phyloP scores from a whole-genome alignment of 2,888 invertebrate genomes.

The Leucania comma region DNA sequence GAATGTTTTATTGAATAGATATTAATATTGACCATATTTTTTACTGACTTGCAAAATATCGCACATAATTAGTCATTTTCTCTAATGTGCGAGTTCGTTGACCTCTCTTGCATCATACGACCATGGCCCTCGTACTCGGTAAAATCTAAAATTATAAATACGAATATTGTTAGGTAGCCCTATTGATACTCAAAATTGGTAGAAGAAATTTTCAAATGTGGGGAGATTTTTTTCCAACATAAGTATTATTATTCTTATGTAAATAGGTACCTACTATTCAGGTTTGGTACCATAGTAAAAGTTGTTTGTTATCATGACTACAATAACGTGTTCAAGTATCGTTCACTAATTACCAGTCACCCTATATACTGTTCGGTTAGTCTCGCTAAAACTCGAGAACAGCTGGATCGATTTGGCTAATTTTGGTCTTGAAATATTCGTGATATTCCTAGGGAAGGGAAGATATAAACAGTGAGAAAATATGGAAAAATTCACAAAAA shows the following conservation, averaged over 20 bases:
- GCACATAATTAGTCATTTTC: background rate
- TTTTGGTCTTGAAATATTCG: too few species aligned
- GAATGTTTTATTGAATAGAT: background rate
- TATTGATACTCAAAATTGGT: background rate
- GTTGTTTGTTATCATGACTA: too few species aligned
- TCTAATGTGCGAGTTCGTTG: conserved; percentile 10
- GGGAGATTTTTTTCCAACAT: background rate
- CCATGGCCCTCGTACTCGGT: conserved; percentile 5
- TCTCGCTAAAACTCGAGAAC: too few species aligned
- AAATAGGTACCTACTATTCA: too few species aligned
- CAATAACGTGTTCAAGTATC: too few species aligned
- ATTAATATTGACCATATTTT: background rate
- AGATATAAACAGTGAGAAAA: too few species aligned
- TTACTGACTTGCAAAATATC: background rate
- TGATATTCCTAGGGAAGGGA: too few species aligned
- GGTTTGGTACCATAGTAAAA: too few species aligned
- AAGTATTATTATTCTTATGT: background rate
- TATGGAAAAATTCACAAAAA: too few species aligned
- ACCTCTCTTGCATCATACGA: conserved; percentile 13
- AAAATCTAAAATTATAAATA: conserved; percentile 5
- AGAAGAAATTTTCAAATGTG: background rate
- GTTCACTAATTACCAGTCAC: too few species aligned
- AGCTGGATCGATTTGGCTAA: too few species aligned
- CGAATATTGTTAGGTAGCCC: background rate
- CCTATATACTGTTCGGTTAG: too few species aligned